A percentile compares a stretch with the other conserved stretches of the same genome.
Conservation (phyloP, 2,113 vertebrate species). For the Vidua macroura region DNA sequence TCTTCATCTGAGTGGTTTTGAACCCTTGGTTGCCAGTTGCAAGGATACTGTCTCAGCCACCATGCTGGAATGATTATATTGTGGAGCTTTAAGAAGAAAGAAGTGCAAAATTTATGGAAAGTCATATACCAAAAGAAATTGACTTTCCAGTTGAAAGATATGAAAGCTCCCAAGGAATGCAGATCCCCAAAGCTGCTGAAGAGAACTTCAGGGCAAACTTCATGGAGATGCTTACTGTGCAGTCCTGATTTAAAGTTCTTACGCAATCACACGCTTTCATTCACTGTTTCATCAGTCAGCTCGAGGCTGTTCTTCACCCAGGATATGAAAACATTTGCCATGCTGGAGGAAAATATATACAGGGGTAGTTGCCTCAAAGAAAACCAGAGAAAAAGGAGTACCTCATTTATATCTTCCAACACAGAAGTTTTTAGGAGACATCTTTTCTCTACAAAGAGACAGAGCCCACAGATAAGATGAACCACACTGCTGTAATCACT, state of each 20-base stretch:
- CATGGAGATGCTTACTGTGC: not conserved
- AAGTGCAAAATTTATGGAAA: not conserved
- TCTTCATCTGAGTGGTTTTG: not conserved
- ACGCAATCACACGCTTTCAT: not conserved
- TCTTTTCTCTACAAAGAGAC: not conserved
- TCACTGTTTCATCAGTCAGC: not conserved
- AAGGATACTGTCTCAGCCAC: not conserved
- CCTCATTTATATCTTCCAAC: not conserved
- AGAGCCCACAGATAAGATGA: not conserved
- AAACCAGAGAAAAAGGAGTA: not conserved
- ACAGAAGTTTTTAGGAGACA: not conserved
- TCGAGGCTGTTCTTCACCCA: not conserved
- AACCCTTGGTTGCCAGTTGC: not conserved
- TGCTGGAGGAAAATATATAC: not conserved
- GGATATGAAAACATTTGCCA: not conserved
- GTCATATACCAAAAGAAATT: not conserved
- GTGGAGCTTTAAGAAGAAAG: not conserved
- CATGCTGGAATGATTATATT: not conserved
- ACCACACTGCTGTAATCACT: not conserved
- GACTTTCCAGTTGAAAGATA: not conserved
- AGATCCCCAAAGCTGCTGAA: not conserved
- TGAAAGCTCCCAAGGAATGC: not conserved
- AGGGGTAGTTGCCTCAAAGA: not conserved
- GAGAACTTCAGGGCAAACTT: not conserved
- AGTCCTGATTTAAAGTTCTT: not conserved